Conservation (phyloP, 92 coral and sea anemone species). For the Paramuricea clavata region DNA sequence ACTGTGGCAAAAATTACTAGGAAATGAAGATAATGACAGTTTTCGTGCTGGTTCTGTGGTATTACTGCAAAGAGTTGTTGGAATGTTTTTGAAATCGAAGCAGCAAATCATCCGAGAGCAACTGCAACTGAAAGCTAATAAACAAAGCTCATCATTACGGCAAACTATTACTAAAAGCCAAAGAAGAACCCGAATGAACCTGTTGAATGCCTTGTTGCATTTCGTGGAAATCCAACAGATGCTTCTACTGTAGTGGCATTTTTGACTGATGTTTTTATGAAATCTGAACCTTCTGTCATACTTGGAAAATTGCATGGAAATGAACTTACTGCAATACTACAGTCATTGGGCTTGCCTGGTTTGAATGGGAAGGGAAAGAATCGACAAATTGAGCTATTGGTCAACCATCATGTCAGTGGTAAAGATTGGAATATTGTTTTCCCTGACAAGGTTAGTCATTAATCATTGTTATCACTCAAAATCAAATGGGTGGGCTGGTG, state of each 20-base stretch:
- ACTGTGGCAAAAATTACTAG: not conserved
- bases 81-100: not conserved
- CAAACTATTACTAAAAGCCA: not conserved
- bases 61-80: not conserved
- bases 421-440: not conserved
- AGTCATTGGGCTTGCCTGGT: slow-evolving; percentile 9
- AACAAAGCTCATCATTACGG: slow-evolving; percentile 6
- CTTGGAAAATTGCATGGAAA: not conserved
- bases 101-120: slow-evolving; percentile 17
- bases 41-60: slow-evolving; percentile 2
- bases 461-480: too few relatives aligned
- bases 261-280: not conserved
- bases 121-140: slow-evolving; percentile 4
- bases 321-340: slow-evolving; percentile 1
- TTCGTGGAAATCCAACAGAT: not conserved
- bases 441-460: slow-evolving; percentile 14
- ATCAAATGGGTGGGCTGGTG: too few relatives aligned
- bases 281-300: not conserved
- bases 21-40: not conserved
- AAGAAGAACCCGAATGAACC: not conserved
- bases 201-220: not conserved
- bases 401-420: slow-evolving; percentile 1
- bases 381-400: not conserved
- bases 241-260: not conserved
- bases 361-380: not conserved